Conservation (phyloP, 2,888 invertebrate genomes). For the Thereva unica region DNA sequence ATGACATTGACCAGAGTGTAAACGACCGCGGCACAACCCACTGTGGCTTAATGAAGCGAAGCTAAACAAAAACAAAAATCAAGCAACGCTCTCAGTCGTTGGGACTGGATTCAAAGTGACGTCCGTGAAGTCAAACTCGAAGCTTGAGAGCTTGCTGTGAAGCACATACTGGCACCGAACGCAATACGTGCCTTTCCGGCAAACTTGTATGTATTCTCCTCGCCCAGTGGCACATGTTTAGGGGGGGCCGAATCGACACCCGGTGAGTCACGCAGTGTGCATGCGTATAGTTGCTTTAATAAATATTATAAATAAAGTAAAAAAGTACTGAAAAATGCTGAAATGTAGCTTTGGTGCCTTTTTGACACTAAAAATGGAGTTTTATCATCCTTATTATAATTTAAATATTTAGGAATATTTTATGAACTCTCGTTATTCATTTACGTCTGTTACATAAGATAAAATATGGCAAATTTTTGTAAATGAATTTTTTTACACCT, state of each 20-base stretch:
- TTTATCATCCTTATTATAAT: too few relatives aligned
- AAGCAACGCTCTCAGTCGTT: background rate
- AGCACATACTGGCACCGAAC: background rate
- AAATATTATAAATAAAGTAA: background rate
- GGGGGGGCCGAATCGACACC: background rate
- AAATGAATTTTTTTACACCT: too few relatives aligned
- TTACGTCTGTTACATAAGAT: too few relatives aligned
- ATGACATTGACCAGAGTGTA: constrained; percentile 21
- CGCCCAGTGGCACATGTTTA: background rate
- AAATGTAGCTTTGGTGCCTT: too few relatives aligned
- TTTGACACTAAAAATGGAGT: too few relatives aligned
- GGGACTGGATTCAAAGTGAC: constrained; percentile 6
- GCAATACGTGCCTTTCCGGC: constrained; percentile 12
- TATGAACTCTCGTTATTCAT: too few relatives aligned
- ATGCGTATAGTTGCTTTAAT: background rate
- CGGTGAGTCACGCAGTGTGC: constrained; percentile 26
- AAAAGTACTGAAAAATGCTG: too few relatives aligned
- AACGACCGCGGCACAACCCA: constrained; percentile 18
- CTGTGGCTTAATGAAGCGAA: constrained; percentile 7
- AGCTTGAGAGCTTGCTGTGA: background rate
- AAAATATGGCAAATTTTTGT: too few relatives aligned
- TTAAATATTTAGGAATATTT: too few relatives aligned
- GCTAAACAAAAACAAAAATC: background rate
- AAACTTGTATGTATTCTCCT: background rate
- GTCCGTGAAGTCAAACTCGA: background rate